Evolutionary conservation across 2,113 vertebrate genomes (phyloP), one percentile per base, ranked within the genome.

Genomic region (Bubo blakistoni): DNA sequence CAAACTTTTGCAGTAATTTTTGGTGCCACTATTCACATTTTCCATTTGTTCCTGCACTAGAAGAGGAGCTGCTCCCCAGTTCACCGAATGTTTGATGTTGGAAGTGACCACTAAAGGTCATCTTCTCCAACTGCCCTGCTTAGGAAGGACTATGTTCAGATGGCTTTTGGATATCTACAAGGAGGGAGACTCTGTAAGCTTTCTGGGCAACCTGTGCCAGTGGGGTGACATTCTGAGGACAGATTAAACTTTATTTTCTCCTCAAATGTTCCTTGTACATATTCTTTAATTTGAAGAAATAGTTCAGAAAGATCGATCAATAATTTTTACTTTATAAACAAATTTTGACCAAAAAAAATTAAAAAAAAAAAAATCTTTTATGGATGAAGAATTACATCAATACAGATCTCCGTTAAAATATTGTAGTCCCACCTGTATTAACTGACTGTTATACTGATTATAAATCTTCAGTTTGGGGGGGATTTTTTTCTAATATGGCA

Each of bases 181-280:
- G 10, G 19, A 90, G 6, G 8, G 10, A 80, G 7, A 61, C 3
- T 72, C 11, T 19, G 44, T 6, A 72, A 54, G 11, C 7, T 55
- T 4, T 49, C 32, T 30, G 20, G 21, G 16, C 12, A 88, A 44
- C 5, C 5, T 54, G 10, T 77, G 67, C 9, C 17, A 71, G 10
- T 47, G 7, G 2, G 30, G 7, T 44, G 16, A 74, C 7, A 52
- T 20, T 84, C 25, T 51, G 22, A 42, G 11, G 73, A 78, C 6
- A 61, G 7, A 70, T 16, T 34, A 66, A 74, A 47, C 4, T 25
- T 73, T 17, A 34, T 63, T 88, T 66, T 55, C 2, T 13, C 13
- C 6, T 4, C 0, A 51, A 27, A 47, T 27, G 0, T 29, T 29
- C 66, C 8, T 54, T 66, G 16, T 6, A 29, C 9, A 16, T 59